Base-by-base conservation (phyloP, 2,113 vertebrate species). In the Poeciliopsis prolifica region DNA sequence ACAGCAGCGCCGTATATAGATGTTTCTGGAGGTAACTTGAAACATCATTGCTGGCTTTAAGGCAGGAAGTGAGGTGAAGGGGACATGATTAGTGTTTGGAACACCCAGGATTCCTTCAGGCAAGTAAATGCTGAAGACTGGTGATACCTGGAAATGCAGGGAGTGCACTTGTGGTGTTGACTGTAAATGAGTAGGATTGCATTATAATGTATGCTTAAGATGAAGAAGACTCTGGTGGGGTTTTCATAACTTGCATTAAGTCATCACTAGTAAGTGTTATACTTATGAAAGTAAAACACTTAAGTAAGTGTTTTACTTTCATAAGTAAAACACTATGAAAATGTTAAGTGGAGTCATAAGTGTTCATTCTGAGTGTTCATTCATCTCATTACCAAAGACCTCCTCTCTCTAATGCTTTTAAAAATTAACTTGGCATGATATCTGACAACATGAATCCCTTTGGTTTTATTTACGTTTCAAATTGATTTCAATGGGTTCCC, bases 41-140 rank as follows among this genome's bases (percentile, higher is more conserved):
- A 87, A 79, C 77, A 60, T 82, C 74, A 81, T 65, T 69, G 72
- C 73, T 77, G 83, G 86, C 84, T 91, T 73, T 19, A 51, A 86
- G 81, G 86, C 86, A 92, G 91, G 89, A 93, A 92, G 86, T 87
- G 89, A 73, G 84, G 86, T 29, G 72, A 75, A 79, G 87, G 77
- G 78, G 79, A 88, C 83, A 72, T 86, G 82, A 91, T 92, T 84
- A 86, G 81, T 90, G 89, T 90, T 87, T 86, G 88, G 79, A 83
- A 84, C 80, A 71, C 80, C 73, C 79, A 79, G 74, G 82, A 86
- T 88, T 83, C 90, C 82, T 58, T 80, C 73, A 64, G 90, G 91
- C 90, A 60, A 76, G 81, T 82, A 80, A 90, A 82, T 61, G 68
- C 75, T 74, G 48, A 72, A 77, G 79, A 86, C 77, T 71, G 67